Evolutionary conservation across 2,888 invertebrate genomes (phyloP), one percentile per base, ranked within the genome.

Genomic region (Phalangium opilio): DNA sequence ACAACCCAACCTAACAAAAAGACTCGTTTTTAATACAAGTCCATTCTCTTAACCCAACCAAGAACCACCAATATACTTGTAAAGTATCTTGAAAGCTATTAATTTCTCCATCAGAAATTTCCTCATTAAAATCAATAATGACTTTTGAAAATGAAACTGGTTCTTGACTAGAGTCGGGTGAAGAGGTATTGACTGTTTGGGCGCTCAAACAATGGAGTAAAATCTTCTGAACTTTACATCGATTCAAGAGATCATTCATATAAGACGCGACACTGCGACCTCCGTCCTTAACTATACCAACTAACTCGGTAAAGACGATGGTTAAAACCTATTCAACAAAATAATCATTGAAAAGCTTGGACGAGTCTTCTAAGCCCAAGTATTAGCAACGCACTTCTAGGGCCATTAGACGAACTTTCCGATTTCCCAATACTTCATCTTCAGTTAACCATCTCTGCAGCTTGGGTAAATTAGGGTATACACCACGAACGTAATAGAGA

Each of bases 201-300:
- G 84, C 81, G 43, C 84, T 73, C 17, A 85, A 69, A 61, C 83
- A 82, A 63, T 85, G 84, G 43, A 87, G 70, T 41, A 83, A 73
- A 19, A 83, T 79, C 63, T 85, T 85, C 65, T 87, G 86, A 42
- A 87, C 72, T 66, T 85, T 85, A 60, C 83, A 82, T 53, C 81
- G 76, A 3, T 74, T 70, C 60, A 85, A 67, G 56, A 57, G 46
- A 50, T 57, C 57, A 45, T 52, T 51, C 17, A 57, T 41, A 45
- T 81, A 86, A 58, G 76, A 78, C 11, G 81, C 77, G 61, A 84
- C 76, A 1, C 81, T 78, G 61, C 78, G 78, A 1, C 80, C 80
- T 63, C 81, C 81, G 57, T 81, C 81, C 52, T 77, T 75, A 14
- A 83, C 80, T 46, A 84, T 77, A 27, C 74, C 73, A 45, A 79